Evolutionary conservation across 2,888 invertebrate species (phyloP).

Genomic region (Clunio marinus): DNA sequence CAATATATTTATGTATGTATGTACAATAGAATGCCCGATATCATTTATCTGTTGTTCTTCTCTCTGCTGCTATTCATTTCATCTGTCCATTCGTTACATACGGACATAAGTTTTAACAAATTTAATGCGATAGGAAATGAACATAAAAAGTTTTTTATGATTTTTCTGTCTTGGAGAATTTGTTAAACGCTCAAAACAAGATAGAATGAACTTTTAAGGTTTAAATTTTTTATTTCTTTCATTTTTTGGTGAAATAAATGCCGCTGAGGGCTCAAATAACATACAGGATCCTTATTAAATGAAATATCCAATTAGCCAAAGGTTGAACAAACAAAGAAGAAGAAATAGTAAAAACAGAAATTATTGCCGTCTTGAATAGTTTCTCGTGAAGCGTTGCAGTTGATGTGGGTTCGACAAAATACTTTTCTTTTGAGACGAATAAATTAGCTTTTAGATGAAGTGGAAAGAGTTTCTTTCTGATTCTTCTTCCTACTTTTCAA

Average conservation of each 20-base stretch:
- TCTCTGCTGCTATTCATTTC: neutral
- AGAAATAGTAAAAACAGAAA: neutral
- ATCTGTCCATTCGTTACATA: neutral
- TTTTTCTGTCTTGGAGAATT: neutral
- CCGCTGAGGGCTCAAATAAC: no score
- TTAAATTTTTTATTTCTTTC: no score
- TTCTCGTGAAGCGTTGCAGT: neutral
- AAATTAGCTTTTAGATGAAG: neutral
- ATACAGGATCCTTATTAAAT: no score
- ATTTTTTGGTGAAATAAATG: no score
- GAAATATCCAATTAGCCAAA: conserved; percentile 6
- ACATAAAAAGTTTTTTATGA: neutral
- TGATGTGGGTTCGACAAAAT: conserved; percentile 10
- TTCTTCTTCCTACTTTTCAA: conserved; percentile 9
- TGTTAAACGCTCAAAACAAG: no score
- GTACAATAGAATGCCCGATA: conserved; percentile 11
- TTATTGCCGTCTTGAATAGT: no score
- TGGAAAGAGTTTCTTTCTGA: neutral
- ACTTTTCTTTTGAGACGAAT: neutral
- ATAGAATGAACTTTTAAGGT: no score
- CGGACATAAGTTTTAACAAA: neutral
- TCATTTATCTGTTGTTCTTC: no score
- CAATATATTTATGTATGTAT: neutral
- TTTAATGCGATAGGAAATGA: conserved; percentile 2
- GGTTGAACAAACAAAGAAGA: no score